These are phyloP conservation scores for Dyspetes luteomarginatus DNA, from an alignment of 2,888 invertebrate genomes.

Conservation along the genomic window DNA sequence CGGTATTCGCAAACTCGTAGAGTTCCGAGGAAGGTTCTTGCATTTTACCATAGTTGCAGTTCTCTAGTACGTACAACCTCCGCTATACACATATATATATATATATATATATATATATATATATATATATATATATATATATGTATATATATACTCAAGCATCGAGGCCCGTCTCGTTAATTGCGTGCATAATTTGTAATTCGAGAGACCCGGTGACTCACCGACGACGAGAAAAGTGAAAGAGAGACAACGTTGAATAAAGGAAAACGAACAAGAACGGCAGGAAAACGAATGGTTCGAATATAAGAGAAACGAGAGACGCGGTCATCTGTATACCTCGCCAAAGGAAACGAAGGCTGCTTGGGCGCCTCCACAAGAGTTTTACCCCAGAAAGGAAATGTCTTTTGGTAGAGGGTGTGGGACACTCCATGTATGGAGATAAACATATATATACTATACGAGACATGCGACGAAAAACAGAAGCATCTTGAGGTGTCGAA, in stretches of 20 bases:
- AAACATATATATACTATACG: conserved; percentile 36
- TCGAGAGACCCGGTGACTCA: conserved; percentile 67
- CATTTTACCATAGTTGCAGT: background rate
- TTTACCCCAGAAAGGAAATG: conserved; percentile 72
- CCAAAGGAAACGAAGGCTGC: conserved; percentile 51
- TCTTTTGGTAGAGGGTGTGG: conserved; percentile 67
- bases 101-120: background rate
- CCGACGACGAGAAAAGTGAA: conserved; percentile 50
- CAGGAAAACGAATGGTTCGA: conserved; percentile 17
- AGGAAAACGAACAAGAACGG: conserved; percentile 22
- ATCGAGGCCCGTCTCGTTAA: conserved; percentile 72
- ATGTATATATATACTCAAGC: conserved; percentile 57
- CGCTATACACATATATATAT: background rate
- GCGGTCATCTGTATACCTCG: conserved; percentile 55
- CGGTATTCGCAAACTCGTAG: conserved; percentile 60
- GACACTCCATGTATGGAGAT: conserved; percentile 38
- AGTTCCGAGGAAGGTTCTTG: conserved; percentile 70
- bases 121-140: background rate
- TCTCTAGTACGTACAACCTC: background rate
- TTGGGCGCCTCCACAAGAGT: background rate
- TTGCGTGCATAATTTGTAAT: conserved; percentile 77
- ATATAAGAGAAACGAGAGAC: conserved; percentile 42
- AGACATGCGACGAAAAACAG: conserved; percentile 74
- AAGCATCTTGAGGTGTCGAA: conserved; percentile 65
- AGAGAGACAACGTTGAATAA: background rate